A percentile compares a stretch with the other conserved stretches of the same genome.
Conservation (phyloP, 2,797 vertebrate species). For the Hemibagrus guttatus region DNA sequence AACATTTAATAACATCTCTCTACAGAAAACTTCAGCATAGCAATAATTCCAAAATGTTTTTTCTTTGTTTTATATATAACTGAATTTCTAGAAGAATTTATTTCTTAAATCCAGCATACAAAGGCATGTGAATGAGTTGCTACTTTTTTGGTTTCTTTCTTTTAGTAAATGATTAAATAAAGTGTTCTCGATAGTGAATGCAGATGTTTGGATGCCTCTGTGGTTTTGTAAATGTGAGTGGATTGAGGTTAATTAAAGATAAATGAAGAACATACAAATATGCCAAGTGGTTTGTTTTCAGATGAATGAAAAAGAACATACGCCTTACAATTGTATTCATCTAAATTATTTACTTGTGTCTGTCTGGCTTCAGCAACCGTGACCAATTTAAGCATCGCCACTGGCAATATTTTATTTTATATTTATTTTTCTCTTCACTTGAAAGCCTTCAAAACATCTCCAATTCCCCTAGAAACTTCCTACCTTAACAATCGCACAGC, state of each 20-base stretch:
- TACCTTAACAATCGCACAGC: conserved; percentile 22
- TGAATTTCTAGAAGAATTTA: no score
- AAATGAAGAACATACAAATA: conserved; percentile 16
- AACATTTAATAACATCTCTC: not conserved
- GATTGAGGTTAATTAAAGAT: conserved; percentile 9
- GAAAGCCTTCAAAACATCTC: conserved; percentile 40
- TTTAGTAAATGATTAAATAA: not conserved
- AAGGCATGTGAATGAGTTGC: not conserved
- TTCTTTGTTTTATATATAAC: no score
- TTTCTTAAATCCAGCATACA: not conserved
- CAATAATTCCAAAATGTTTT: no score
- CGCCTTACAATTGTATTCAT: not conserved
- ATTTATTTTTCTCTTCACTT: conserved; percentile 20
- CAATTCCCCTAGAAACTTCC: not conserved
- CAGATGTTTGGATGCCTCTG: conserved; percentile 2
- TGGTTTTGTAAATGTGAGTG: not conserved
- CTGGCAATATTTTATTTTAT: no score
- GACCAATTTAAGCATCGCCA: conserved; percentile 44
- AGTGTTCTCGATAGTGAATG: not conserved
- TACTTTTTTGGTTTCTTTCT: not conserved
- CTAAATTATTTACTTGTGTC: conserved; percentile 24
- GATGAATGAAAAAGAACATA: not conserved
- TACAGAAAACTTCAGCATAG: no score
- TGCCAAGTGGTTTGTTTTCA: conserved; percentile 4
- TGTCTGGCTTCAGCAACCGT: conserved; percentile 45